Conservation (phyloP, 64 coral and sea anemone genomes). For the Stichodactyla mertensii region DNA sequence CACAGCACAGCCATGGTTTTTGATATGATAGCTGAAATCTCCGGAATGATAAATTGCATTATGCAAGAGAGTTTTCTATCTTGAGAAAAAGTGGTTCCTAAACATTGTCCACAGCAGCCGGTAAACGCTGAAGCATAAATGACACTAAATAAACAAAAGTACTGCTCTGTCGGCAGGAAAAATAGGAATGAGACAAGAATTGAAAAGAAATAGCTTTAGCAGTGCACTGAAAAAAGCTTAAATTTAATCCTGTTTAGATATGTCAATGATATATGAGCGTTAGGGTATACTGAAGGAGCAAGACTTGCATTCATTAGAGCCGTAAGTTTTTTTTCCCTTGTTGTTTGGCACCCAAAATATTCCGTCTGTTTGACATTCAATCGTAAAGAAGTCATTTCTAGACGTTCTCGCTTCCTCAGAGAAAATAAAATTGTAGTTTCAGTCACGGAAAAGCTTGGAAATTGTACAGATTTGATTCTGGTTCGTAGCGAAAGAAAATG, state of each 20-base stretch:
- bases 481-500: neutral
- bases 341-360: neutral
- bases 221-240: neutral
- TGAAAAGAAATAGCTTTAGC: neutral
- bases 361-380: neutral
- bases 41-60: no score
- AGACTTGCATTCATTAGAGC: neutral
- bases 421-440: neutral
- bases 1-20: no score
- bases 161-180: neutral
- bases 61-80: no score
- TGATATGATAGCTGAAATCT: no score
- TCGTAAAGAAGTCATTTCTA: neutral
- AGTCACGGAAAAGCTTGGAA: no score
- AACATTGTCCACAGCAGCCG: no score
- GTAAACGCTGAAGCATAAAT: no score
- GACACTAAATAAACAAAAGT: neutral
- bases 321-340: neutral
- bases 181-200: neutral
- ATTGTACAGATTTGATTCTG: neutral
- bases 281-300: neutral
- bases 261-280: neutral
- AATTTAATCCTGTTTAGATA: neutral
- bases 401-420: neutral
- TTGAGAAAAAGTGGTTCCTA: no score